A percentile compares a stretch with the other conserved stretches of the same genome.
Conservation (phyloP, 2,888 invertebrate genomes). For the Mimachlamys varia region DNA sequence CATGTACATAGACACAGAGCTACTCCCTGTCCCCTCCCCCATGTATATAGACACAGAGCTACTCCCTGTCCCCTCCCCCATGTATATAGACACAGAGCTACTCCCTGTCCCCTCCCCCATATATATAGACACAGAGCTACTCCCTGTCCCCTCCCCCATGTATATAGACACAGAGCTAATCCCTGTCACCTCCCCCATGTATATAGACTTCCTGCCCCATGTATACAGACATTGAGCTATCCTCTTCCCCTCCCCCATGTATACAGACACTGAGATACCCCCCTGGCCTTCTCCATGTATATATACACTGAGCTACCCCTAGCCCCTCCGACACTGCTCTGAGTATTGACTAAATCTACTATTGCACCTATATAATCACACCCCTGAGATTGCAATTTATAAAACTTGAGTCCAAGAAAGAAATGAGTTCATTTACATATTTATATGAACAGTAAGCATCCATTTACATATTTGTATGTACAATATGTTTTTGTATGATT, state of each 20-base stretch:
- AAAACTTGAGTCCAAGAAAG: not conserved
- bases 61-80: not conserved
- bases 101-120: no score
- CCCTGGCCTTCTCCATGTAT: not conserved
- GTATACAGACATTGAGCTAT: no score
- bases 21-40: no score
- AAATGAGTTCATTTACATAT: constrained; percentile 2
- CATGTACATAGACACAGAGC: not conserved
- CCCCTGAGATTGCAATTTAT: constrained; percentile 13
- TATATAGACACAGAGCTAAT: no score
- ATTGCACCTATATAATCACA: not conserved
- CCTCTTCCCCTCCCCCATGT: no score
- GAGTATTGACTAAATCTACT: not conserved
- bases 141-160: no score
- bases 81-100: not conserved
- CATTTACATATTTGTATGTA: not conserved
- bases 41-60: not conserved
- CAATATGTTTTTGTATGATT: not conserved
- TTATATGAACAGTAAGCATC: no score
- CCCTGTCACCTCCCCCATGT: no score
- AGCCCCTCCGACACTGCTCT: no score
- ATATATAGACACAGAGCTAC: not conserved
- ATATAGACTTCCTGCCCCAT: no score
- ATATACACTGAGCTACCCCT: not conserved
- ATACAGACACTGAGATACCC: not conserved